Evolutionary conservation across 2,888 invertebrate genomes (phyloP).

Genomic region (Hypomecis atomaria): DNA sequence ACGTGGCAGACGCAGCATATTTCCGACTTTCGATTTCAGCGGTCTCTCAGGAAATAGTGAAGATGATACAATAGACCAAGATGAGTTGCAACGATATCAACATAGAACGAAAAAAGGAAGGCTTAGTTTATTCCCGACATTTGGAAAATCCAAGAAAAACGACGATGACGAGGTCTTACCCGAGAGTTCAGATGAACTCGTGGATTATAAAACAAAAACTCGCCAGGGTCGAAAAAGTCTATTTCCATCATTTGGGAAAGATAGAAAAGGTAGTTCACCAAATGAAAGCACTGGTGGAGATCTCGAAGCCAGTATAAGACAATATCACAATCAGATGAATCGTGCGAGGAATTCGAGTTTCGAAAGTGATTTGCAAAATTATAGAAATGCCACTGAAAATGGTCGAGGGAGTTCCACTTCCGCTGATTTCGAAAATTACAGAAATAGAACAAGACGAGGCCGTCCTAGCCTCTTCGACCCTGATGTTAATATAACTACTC

Average conservation of each 20-base stretch:
- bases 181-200: constrained; percentile 76
- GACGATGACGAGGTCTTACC: constrained; percentile 72
- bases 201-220: constrained; percentile 75
- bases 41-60: constrained; percentile 67
- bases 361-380: constrained; percentile 60
- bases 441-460: constrained; percentile 71
- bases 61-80: constrained; percentile 71
- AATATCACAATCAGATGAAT: constrained; percentile 69
- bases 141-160: constrained; percentile 67
- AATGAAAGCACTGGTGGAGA: constrained; percentile 62
- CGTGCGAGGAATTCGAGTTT: constrained; percentile 63
- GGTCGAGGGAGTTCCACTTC: constrained; percentile 56
- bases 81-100: constrained; percentile 74
- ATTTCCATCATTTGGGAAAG: constrained; percentile 76
- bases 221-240: constrained; percentile 69
- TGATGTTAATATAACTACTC: constrained; percentile 68
- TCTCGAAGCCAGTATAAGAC: constrained; percentile 72
- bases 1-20: constrained; percentile 73
- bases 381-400: constrained; percentile 51
- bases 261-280: constrained; percentile 68
- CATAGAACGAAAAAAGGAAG: constrained; percentile 74
- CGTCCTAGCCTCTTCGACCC: constrained; percentile 78
- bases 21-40: constrained; percentile 73
- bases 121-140: constrained; percentile 74
- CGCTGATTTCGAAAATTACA: constrained; percentile 70